Evolutionary conservation across 2,113 vertebrate genomes (phyloP).

Genomic region (Nicator chloris): DNA sequence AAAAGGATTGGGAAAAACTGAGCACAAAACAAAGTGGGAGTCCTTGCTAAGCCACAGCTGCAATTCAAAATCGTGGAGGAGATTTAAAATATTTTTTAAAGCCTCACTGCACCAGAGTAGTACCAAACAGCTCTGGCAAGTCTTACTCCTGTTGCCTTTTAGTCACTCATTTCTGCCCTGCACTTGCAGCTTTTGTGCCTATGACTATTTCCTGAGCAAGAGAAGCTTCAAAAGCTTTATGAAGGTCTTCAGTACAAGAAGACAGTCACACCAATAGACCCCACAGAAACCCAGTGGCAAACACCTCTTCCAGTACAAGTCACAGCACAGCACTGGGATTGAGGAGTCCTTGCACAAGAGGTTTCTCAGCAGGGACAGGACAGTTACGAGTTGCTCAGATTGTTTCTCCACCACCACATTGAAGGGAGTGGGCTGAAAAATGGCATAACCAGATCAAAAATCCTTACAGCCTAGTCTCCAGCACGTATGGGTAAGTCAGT

Average conservation of each 20-base stretch:
- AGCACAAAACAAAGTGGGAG: neutral
- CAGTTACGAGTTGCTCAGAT: neutral
- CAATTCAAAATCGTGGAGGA: neutral
- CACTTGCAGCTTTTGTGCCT: neutral
- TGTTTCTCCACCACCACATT: neutral
- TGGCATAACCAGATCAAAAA: neutral
- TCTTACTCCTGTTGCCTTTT: neutral
- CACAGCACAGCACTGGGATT: neutral
- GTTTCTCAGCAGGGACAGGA: no score
- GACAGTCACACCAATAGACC: neutral
- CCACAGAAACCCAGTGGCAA: neutral
- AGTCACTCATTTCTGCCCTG: neutral
- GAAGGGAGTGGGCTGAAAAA: neutral
- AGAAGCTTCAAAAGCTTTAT: neutral
- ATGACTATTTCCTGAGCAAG: neutral
- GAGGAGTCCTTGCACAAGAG: rapidly evolving
- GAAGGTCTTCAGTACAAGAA: neutral
- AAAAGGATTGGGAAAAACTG: neutral
- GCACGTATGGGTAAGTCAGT: neutral
- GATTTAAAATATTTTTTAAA: neutral
- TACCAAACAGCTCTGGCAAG: neutral
- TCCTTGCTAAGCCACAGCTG: neutral
- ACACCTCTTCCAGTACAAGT: neutral
- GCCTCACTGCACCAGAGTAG: neutral
- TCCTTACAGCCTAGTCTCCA: neutral